Conservation (phyloP, 2,113 vertebrate species). For the Rhinoptilus africanus region DNA sequence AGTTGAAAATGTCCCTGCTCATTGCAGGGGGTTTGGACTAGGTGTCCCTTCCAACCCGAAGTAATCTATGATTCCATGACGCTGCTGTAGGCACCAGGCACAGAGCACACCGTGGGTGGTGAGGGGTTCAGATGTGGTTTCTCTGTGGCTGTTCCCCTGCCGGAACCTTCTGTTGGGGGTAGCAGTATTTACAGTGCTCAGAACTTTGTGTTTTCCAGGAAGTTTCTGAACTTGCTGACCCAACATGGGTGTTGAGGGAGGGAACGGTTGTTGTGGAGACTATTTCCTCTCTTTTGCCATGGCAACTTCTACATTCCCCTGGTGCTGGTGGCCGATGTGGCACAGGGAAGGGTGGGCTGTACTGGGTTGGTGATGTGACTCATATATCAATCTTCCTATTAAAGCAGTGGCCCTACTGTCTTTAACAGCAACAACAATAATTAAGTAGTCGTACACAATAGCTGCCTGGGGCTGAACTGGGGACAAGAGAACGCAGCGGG, state of each 20-base stretch:
- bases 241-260: neutral
- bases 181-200: neutral
- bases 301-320: neutral
- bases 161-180: neutral
- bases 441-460: neutral
- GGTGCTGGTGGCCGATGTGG: neutral
- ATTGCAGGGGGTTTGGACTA: neutral
- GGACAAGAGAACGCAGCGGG: neutral
- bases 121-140: accelerated
- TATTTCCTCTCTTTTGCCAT: neutral
- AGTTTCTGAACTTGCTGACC: neutral
- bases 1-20: neutral
- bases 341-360: neutral
- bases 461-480: neutral
- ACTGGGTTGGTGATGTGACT: neutral
- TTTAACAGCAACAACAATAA: neutral
- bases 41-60: neutral
- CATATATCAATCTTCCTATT: neutral
- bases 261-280: neutral
- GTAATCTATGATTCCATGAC: too few relatives aligned
- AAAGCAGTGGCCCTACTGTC: neutral
- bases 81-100: accelerated
- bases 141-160: neutral
- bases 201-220: neutral
- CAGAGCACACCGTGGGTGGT: accelerated